Evolutionary conservation across 2,888 invertebrate genomes (phyloP).

Genomic region (Branchellion lobata): DNA sequence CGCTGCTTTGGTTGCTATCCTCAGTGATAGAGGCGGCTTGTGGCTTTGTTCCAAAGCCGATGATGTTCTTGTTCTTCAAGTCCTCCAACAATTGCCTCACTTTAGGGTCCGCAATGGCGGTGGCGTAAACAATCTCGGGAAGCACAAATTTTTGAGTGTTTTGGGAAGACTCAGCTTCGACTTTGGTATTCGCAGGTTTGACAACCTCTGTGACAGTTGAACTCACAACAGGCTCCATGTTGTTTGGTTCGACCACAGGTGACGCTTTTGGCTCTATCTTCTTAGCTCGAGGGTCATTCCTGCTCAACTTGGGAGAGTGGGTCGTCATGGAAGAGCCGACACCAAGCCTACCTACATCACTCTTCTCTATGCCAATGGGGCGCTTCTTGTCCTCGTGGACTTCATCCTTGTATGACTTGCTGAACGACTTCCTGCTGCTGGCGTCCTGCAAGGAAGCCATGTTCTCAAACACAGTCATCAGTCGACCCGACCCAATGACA

Average conservation of each 20-base stretch:
- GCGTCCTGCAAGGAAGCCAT: slow-evolving; percentile 30
- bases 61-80: slow-evolving; percentile 41
- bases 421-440: background rate
- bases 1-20: background rate
- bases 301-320: background rate
- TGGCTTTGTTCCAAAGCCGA: slow-evolving; percentile 18
- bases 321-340: background rate
- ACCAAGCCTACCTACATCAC: background rate
- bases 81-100: slow-evolving; percentile 37
- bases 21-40: background rate
- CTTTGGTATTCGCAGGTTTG: no score
- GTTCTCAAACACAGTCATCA: slow-evolving; percentile 33
- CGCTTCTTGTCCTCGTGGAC: background rate
- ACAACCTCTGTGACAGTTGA: background rate
- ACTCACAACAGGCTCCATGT: background rate
- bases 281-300: background rate
- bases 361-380: background rate
- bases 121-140: slow-evolving; percentile 6
- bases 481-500: slow-evolving; percentile 34
- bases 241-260: background rate
- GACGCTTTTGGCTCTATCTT: background rate
- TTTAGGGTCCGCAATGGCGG: slow-evolving; percentile 39
- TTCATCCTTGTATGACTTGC: background rate
- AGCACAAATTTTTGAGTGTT: background rate
- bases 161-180: background rate